phyloP scores from a whole-genome alignment of 2,113 vertebrate species.

The Myiozetetes cayanensis region DNA sequence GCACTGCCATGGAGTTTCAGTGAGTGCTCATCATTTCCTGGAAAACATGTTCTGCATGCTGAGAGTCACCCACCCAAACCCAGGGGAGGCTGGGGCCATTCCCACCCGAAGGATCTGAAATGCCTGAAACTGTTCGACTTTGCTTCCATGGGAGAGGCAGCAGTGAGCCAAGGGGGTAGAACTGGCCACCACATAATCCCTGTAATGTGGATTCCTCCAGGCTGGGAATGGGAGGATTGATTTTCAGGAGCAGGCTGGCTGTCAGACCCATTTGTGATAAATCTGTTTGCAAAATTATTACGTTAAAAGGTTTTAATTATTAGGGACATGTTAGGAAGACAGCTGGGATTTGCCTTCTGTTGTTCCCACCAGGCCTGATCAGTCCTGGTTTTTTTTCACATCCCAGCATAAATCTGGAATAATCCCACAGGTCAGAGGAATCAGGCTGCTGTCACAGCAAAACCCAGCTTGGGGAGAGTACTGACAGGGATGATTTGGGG shows the following conservation, averaged over 20 bases:
- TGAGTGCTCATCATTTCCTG: neutral
- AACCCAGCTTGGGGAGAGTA: neutral
- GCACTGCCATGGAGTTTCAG: neutral
- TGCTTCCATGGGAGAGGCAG: neutral
- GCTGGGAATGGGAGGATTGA: neutral
- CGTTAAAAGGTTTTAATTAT: constrained; percentile 52
- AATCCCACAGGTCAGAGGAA: constrained; percentile 14
- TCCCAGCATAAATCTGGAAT: neutral
- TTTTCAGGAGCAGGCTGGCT: neutral
- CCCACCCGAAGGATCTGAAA: accelerated
- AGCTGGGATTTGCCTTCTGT: constrained; percentile 48
- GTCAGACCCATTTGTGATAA: constrained; percentile 28
- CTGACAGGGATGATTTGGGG: neutral
- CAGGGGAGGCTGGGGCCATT: accelerated
- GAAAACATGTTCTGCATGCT: neutral
- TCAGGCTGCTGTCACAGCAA: neutral
- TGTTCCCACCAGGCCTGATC: constrained; percentile 9
- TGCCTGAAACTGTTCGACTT: neutral
- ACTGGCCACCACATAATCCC: accelerated
- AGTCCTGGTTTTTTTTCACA: constrained; percentile 2
- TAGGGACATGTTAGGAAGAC: constrained; percentile 15
- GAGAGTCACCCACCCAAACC: neutral
- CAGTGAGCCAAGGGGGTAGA: neutral
- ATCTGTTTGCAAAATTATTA: constrained; percentile 15
- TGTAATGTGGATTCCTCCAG: neutral